Conservation (phyloP, 2,888 invertebrate genomes). For the Agrilus cyanescens region DNA sequence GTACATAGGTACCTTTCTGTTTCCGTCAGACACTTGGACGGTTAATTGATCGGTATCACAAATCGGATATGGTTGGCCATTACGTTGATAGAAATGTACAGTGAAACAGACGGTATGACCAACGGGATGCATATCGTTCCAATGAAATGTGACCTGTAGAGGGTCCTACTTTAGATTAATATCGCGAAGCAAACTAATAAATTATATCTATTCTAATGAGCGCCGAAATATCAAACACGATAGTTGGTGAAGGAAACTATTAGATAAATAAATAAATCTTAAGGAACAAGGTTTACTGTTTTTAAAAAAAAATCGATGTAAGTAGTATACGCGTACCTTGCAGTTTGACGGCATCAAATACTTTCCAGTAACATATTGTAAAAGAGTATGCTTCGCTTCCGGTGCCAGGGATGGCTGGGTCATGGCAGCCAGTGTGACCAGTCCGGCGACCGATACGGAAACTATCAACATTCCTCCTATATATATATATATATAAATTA, state of each 20-base stretch:
- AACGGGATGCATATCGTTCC: slow-evolving; percentile 81
- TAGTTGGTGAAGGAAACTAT: too few relatives aligned
- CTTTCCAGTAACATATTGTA: slow-evolving; percentile 86
- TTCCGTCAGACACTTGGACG: slow-evolving; percentile 77
- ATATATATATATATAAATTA: too few relatives aligned
- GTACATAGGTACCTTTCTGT: slow-evolving; percentile 48
- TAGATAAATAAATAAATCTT: too few relatives aligned
- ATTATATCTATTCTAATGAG: too few relatives aligned
- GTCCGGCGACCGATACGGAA: slow-evolving; percentile 77
- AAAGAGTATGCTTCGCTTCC: slow-evolving; percentile 78
- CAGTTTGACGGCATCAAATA: slow-evolving; percentile 82
- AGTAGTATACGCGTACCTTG: slow-evolving; percentile 31
- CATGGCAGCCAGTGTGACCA: slow-evolving; percentile 83
- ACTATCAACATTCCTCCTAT: slow-evolving; percentile 81
- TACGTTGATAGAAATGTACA: slow-evolving; percentile 82
- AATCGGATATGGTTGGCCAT: slow-evolving; percentile 88
- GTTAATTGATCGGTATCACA: slow-evolving; percentile 85
- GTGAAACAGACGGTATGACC: slow-evolving; percentile 88
- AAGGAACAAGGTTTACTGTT: too few relatives aligned
- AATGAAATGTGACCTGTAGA: slow-evolving; percentile 66
- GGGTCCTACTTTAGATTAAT: too few relatives aligned
- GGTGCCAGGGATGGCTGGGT: slow-evolving; percentile 81
- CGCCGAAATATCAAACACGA: too few relatives aligned
- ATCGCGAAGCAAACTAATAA: too few relatives aligned
- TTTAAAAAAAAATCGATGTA: too few relatives aligned